Evolutionary conservation across 2,888 invertebrate species (phyloP).

Genomic region (Tiliacea aurago): DNA sequence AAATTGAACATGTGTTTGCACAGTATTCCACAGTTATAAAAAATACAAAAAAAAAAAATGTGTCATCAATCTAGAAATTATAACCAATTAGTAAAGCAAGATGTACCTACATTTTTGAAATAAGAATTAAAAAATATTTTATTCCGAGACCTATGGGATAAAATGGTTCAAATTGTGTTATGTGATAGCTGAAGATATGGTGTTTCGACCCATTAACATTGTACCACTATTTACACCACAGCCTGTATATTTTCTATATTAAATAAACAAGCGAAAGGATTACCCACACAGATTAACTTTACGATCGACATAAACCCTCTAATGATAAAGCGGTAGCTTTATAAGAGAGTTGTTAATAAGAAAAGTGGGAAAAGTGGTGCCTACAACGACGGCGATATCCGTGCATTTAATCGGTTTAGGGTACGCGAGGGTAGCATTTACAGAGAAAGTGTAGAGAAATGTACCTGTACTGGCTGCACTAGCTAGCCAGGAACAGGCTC

Average conservation of each 20-base stretch:
- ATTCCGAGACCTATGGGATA: too few relatives aligned
- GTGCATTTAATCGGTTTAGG: slow-evolving; percentile 51
- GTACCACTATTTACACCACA: too few relatives aligned
- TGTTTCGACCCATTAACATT: too few relatives aligned
- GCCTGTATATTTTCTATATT: neutral
- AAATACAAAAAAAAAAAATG: too few relatives aligned
- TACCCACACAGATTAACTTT: slow-evolving; percentile 26
- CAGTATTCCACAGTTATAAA: too few relatives aligned
- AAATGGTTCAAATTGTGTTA: too few relatives aligned
- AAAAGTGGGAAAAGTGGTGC: slow-evolving; percentile 29
- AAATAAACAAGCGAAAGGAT: slow-evolving; percentile 24
- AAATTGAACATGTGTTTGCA: too few relatives aligned
- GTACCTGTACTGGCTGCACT: slow-evolving; percentile 44
- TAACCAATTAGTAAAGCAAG: too few relatives aligned
- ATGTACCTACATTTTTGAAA: too few relatives aligned
- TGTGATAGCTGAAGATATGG: too few relatives aligned
- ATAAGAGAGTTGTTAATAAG: slow-evolving; percentile 26
- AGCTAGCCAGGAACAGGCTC: slow-evolving; percentile 67
- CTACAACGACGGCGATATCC: slow-evolving; percentile 29
- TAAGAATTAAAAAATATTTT: too few relatives aligned
- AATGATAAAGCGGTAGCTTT: slow-evolving; percentile 21
- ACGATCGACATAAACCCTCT: slow-evolving; percentile 30
- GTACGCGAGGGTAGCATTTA: slow-evolving; percentile 47
- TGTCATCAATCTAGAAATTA: too few relatives aligned
- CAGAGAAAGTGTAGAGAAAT: slow-evolving; percentile 78